Evolutionary conservation across 1,140 invertebrate genomes (phyloP), one percentile per base, ranked within the genome.

Genomic region (Heliconius melpomene): DNA sequence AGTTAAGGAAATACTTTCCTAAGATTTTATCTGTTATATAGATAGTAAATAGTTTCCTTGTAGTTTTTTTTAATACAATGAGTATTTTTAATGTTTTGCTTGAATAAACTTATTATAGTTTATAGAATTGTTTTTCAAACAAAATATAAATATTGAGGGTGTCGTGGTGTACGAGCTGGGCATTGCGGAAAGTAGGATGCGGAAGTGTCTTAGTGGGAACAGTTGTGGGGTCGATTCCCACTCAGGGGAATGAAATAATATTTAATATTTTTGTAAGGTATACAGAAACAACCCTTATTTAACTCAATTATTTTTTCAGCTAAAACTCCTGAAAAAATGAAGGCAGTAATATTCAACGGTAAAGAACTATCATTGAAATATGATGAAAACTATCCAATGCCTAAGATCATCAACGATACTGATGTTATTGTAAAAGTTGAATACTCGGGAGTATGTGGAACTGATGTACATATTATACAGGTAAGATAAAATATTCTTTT

Each of bases 381-480:
- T 29, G 88, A 94, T 3, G 91, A 93, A 40, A 86, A 93, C 7
- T 92, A 91, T 40, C 88, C 91, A 1, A 89, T 96, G 73, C 96
- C 96, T 0, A 87, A 91, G 76, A 91, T 96, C 0, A 81, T 81
- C 0, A 84, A 93, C 0, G 94, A 94, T 7, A 89, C 95, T 78
- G 95, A 97, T 38, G 94, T 97, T n/a, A 92, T 96, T 18, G 91
- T 97, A 3, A 95, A 95, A 87, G 96, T 97, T 0, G 95, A 95
- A 72, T 79, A 79, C 66, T 80, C 79, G 7, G 82, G 82, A 1
- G 77, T 83, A 2, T 83, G 79, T 36, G 82, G 82, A 1, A 97
- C 97, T 38, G 97, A 98, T 94, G 94, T 98, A 7, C 97, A 98
- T 86, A 97, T 97, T 85, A 93, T 96, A 8, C 95, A 96, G 88